A percentile compares a stretch with the other conserved stretches of the same genome.
These are phyloP conservation scores for Drosophila funebris DNA, from an alignment of 1,140 invertebrate species.

Conservation along the genomic window DNA sequence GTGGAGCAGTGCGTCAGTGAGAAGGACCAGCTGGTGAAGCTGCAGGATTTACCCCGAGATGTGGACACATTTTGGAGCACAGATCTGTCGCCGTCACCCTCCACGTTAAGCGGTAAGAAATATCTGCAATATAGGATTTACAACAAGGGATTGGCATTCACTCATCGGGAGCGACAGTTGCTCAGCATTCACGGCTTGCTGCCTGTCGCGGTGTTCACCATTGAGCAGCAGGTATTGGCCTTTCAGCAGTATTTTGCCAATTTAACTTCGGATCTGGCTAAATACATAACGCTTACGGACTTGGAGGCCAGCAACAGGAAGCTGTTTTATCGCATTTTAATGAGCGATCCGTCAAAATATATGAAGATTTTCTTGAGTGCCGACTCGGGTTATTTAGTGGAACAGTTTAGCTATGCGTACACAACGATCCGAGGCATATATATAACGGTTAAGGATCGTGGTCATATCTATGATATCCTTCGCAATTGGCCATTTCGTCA, in stretches of 20 bases:
- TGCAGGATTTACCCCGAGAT: conserved; percentile 18
- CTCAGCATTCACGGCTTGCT: conserved; percentile 94
- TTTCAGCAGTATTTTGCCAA: conserved; percentile 89
- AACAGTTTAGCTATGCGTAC: background rate
- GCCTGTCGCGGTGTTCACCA: conserved; percentile 90
- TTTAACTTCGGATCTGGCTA: conserved; percentile 90
- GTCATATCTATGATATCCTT: conserved; percentile 93
- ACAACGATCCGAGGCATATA: conserved; percentile 90
- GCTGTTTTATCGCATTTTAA: conserved; percentile 96
- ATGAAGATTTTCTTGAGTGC: conserved; percentile 91
- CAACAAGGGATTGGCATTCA: conserved; percentile 92
- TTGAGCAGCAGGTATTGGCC: conserved; percentile 92
- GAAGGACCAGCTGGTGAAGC: background rate
- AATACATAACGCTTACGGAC: conserved; percentile 91
- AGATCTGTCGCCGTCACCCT: background rate
- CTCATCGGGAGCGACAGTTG: conserved; percentile 91
- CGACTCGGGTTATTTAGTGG: conserved; percentile 94
- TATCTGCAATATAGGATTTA: background rate
- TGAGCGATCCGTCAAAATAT: conserved; percentile 93
- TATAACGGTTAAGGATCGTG: conserved; percentile 97
- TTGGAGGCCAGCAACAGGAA: conserved; percentile 93
- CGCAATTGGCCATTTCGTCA: conserved; percentile 91
- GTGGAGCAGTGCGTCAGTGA: conserved; percentile 12
- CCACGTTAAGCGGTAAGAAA: background rate
- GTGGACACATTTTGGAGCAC: conserved; percentile 48